These are phyloP conservation scores for Tapera naevia DNA, from an alignment of 2,797 vertebrate species.

Conservation along the genomic window DNA sequence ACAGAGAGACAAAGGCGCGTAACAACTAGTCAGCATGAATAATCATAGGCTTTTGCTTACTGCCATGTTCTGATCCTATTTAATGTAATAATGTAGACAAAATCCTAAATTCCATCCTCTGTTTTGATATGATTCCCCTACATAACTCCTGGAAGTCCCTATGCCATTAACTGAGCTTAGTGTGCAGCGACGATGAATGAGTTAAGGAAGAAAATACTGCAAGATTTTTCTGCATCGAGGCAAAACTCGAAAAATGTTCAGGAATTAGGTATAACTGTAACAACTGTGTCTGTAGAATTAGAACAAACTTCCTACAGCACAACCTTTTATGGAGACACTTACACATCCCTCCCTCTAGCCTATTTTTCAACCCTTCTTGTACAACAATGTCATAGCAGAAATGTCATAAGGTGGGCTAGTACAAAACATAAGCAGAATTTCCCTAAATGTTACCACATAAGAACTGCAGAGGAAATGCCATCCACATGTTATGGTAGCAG, in stretches of 20 bases:
- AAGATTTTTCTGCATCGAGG: background rate
- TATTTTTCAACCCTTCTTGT: background rate
- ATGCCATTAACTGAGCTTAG: background rate
- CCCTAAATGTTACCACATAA: background rate
- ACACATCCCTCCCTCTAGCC: background rate
- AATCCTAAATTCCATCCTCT: background rate
- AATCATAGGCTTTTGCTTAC: background rate
- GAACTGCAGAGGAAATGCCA: background rate
- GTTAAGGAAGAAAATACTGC: background rate
- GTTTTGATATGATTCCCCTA: background rate
- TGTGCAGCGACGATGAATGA: fast-evolving
- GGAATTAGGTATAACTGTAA: background rate
- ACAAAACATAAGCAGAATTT: background rate
- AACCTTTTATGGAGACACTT: background rate
- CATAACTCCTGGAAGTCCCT: background rate
- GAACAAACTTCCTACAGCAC: background rate
- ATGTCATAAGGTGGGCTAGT: background rate
- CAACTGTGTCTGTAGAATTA: background rate
- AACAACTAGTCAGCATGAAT: background rate
- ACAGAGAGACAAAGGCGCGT: background rate
- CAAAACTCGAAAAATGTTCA: background rate
- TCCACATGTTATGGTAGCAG: background rate
- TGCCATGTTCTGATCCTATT: background rate
- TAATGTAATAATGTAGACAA: background rate
- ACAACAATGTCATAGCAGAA: background rate